These are phyloP conservation scores for Lordiphosa andalusiaca DNA, from an alignment of 2,888 invertebrate species.

Conservation along the genomic window DNA sequence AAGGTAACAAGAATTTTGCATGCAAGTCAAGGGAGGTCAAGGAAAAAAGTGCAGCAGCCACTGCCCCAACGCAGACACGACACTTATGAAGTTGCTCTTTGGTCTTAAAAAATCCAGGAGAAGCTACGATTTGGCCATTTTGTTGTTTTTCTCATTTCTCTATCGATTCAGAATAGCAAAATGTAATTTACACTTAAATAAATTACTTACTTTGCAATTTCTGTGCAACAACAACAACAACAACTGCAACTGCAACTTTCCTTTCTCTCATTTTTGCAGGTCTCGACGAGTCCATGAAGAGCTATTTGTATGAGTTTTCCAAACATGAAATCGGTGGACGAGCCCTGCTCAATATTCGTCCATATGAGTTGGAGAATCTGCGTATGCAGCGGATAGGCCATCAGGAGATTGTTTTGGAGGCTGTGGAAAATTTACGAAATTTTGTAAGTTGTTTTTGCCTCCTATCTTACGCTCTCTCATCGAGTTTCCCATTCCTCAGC, in stretches of 20 bases:
- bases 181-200: too few species aligned
- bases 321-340: slow-evolving; percentile 91
- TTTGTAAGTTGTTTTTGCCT: slow-evolving; percentile 84
- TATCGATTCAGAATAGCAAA: too few species aligned
- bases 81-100: too few species aligned
- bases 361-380: slow-evolving; percentile 93
- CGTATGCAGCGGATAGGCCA: slow-evolving; percentile 94
- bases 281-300: slow-evolving; percentile 84
- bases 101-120: too few species aligned
- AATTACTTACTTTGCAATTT: too few species aligned
- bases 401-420: slow-evolving; percentile 95
- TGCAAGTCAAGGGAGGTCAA: slow-evolving; percentile 58
- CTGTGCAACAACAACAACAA: slow-evolving; percentile 21
- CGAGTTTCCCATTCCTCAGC: slow-evolving; percentile 81
- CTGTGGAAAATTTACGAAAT: slow-evolving; percentile 93
- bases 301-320: slow-evolving; percentile 89
- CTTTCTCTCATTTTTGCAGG: slow-evolving; percentile 53
- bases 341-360: slow-evolving; percentile 88
- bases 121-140: too few species aligned
- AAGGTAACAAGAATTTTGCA: slow-evolving; percentile 83
- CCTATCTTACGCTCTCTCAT: background rate
- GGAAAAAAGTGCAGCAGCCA: slow-evolving; percentile 51
- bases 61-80: slow-evolving; percentile 18
- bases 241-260: slow-evolving; percentile 26
- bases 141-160: too few species aligned